Evolutionary conservation across 1,140 invertebrate genomes (phyloP), one percentile per base, ranked within the genome.

Genomic region (Anadara kagoshimensis): DNA sequence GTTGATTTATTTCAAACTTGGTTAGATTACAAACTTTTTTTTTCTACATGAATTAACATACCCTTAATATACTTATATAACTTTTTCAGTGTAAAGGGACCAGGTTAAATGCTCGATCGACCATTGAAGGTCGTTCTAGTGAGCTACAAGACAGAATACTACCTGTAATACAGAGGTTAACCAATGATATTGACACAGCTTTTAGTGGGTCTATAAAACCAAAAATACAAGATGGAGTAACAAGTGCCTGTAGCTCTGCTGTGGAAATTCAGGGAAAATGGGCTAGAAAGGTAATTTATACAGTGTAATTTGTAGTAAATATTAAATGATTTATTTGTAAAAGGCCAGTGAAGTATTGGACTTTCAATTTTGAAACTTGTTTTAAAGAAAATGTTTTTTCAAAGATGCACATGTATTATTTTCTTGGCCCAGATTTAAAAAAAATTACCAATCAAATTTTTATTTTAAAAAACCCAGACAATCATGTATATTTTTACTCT

Each of bases 161-260:
- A 7, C 70, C 75, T 5, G 20, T 73, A 18, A 44, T 77, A 41
- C 44, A 53, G 18, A 53, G 16, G 3, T 36, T 77, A 20, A 26
- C 26, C 20, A 18, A 29, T 5, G 75, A 77, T n/a, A 56, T 73
- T 7, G 49, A 45, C 20, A n/a, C 47, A 12, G 59, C 58, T 43
- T 64, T 78, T 24, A 43, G 49, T 53, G 69, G 47, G 18, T 65
- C 68, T 22, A 68, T 78, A 14, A 43, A 26, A 20, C 56, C 64
- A 11, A 70, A 75, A 41, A 45, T 78, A 53, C 36, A 54, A 16
- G 59, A 65, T 43, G 76, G 76, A 18, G 57, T 69, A n/a, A 45
- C 63, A 7, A 44, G 54, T 18, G 76, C 76, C 29, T 41, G 57
- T 12, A 29, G 22, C 16, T 45, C 29, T 54, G 72, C 76, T 47